These are phyloP conservation scores for Percina caprodes DNA, from an alignment of 2,113 vertebrate species.

Conservation along the genomic window DNA sequence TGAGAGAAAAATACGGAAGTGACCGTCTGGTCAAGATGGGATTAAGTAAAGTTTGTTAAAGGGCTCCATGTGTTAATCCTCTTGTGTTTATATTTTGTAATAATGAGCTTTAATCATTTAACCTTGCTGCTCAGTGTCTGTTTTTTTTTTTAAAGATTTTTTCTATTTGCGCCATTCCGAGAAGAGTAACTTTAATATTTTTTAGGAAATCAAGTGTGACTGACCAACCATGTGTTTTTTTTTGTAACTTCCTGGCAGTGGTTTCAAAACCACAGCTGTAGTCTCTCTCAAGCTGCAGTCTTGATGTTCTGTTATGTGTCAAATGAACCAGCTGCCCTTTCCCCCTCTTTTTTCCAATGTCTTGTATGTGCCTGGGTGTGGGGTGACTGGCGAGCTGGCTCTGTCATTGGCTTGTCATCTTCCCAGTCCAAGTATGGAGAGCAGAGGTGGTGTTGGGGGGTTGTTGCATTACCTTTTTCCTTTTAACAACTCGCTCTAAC, in stretches of 20 bases:
- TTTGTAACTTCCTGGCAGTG: slow-evolving; percentile 41
- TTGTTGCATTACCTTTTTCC: slow-evolving; percentile 87
- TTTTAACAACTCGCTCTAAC: slow-evolving; percentile 74
- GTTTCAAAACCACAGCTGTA: slow-evolving; percentile 28
- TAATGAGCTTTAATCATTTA: slow-evolving; percentile 39
- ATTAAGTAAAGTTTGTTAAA: slow-evolving; percentile 45
- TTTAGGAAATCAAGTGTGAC: slow-evolving; percentile 3
- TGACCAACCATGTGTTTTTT: neutral
- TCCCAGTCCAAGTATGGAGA: slow-evolving; percentile 83
- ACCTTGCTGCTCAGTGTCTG: neutral
- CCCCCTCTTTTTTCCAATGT: slow-evolving; percentile 39
- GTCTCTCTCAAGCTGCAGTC: slow-evolving; percentile 20
- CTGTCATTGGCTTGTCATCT: slow-evolving; percentile 84
- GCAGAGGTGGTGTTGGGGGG: slow-evolving; percentile 64
- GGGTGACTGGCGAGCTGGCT: slow-evolving; percentile 80
- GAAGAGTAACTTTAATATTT: slow-evolving; percentile 35
- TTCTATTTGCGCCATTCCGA: neutral
- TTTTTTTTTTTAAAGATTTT: too few relatives aligned
- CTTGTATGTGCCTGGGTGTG: slow-evolving; percentile 72
- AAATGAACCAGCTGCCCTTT: slow-evolving; percentile 56
- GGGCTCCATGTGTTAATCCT: slow-evolving; percentile 44
- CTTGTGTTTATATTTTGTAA: neutral
- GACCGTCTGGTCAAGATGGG: neutral
- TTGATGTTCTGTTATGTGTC: slow-evolving; percentile 63
- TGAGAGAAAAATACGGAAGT: neutral